These are phyloP conservation scores for Holacanthus passer DNA, from an alignment of 2,113 vertebrate genomes.

Conservation along the genomic window DNA sequence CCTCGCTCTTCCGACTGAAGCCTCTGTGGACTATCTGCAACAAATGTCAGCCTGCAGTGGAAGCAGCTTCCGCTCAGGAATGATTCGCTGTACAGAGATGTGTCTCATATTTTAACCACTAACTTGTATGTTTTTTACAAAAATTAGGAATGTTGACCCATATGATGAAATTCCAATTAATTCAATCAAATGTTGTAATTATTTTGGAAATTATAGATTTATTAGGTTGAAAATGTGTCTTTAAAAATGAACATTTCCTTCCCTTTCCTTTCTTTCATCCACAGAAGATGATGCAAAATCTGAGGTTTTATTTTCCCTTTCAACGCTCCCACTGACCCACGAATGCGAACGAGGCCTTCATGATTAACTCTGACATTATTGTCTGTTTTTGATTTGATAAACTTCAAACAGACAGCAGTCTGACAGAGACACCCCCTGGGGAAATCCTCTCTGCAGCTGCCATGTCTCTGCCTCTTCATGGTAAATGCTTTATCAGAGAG, in stretches of 20 bases:
- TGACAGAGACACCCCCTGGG: conserved; percentile 50
- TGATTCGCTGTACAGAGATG: conserved; percentile 19
- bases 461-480: conserved; percentile 38
- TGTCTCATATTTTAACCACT: conserved; percentile 9
- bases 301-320: conserved; percentile 6
- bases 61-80: conserved; percentile 47
- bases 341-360: conserved; percentile 42
- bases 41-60: conserved; percentile 73
- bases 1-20: conserved; percentile 73
- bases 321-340: not conserved
- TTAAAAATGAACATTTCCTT: not conserved
- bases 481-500: conserved; percentile 47
- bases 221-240: not conserved
- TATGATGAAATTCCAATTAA: not conserved
- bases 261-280: not conserved
- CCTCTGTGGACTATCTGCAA: conserved; percentile 77
- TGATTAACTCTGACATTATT: conserved; percentile 23
- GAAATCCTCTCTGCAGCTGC: conserved; percentile 59
- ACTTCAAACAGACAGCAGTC: conserved; percentile 33
- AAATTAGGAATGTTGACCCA: not conserved
- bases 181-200: not conserved
- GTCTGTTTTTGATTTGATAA: conserved; percentile 55
- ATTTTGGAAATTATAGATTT: not conserved
- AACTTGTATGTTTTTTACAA: not conserved
- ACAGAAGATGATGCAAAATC: not conserved